Base-by-base conservation (phyloP, 2,113 vertebrate species). In the Platanista minor region DNA sequence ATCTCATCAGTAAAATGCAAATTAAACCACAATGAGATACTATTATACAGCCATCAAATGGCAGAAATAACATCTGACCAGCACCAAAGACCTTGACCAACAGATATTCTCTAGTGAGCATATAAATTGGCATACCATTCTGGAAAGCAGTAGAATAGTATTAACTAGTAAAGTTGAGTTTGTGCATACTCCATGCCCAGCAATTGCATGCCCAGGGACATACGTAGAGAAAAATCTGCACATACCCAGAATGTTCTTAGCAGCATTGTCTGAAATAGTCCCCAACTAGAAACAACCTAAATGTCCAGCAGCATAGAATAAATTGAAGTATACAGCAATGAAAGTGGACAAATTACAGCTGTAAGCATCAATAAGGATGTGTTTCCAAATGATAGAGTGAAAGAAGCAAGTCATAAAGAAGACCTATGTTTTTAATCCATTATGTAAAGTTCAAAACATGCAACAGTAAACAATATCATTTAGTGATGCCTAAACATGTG, bases 361-460 rank as follows among this genome's bases (percentile, higher is more conserved):
- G 23, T 0, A 8, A 23, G 5, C 29, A 66, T 69, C 43, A 41
- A 20, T 17, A 0, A 14, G 66, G 6, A 17, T 8, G 8, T 39
- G 14, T 52, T 46, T 77, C 72, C 39, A 85, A 85, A 74, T 14
- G 87, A 36, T 5, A 31, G 36, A 5, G 7, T 31, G 31, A 75
- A 36, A 85, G 46, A 46, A 59, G 14, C 8, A 52, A 67, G 20
- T n/a, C 61, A 62, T 27, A 54, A 77, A 43, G 80, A 52, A 78
- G 31, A 91, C 10, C 14, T 49, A 54, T 20, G n/a, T 61, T 78
- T 49, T 94, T n/a, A 49, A 43, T 36, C n/a, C 15, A 6, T 61
- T 72, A 33, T 36, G 66, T 17, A 36, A 87, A 85, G 52, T 75
- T 92, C 52, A 81, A 96, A 85, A 49, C 17, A 71, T 43, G 43